Base-by-base conservation (phyloP, 2,797 vertebrate genomes). In the Garrulus glandarius region DNA sequence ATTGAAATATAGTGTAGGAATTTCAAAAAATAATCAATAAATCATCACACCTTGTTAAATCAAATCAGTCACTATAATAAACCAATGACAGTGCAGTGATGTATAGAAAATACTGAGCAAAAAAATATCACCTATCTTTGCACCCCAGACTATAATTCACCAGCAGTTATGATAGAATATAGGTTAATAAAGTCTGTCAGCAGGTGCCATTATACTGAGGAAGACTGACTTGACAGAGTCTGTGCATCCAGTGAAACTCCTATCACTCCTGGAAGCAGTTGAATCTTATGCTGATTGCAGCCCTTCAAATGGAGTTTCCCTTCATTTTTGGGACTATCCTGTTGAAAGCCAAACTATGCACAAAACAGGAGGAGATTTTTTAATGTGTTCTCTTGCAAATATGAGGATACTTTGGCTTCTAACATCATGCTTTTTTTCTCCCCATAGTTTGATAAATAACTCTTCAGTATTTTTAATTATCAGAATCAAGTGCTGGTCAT, bases 391-490 rank as follows among this genome's bases (percentile, higher is more conserved):
- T 81, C 56, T 74, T 93, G 32, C 32, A 87, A 94, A 84, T 89
- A 79, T 71, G n/a, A 53, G 80, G 63, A 79, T 71, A 55, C 6
- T 84, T 95, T 77, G 32, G 19, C 29, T 92, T 90, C 57, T 87
- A 70, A 87, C 24, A 21, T 13, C 7, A 57, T 56, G 26, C 1
- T 49, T 57, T 65, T 65, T 37, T 47, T 50, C 3, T 13, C 4
- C 15, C 50, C 68, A 7, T 10, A 56, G 37, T 87, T 71, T 92
- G 59, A 81, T 78, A 61, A 89, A 92, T 61, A 87, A 69, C 13
- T 74, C 32, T 32, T 85, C 30, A n/a, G 30, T 88, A 75, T 85
- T 97, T 89, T 70, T 93, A 87, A 96, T 89, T 83, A 96, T 57
- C 41, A 86, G 85, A 89, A 95, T 93, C 34, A 92, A 96, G 89